Percentiles rank a stretch among this genome's conserved stretches.
These are phyloP conservation scores for Muraenolepis orangiensis DNA, from an alignment of 2,797 vertebrate genomes.

Conservation along the genomic window DNA sequence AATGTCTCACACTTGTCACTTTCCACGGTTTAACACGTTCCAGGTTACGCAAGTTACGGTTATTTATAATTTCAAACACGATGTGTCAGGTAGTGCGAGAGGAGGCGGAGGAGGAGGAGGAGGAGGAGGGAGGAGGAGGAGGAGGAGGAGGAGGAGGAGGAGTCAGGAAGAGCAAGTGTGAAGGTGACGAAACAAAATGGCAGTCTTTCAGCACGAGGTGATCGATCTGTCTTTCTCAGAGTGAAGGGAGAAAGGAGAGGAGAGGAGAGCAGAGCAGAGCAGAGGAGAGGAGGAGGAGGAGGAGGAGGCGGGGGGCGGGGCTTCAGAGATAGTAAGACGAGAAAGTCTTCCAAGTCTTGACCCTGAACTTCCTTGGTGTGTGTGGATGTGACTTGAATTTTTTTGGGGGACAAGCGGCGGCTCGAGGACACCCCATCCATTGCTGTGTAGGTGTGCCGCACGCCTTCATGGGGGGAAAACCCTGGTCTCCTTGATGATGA, in stretches of 20 bases:
- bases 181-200: slow-evolving; percentile 37
- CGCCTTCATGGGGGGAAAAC: too few species aligned
- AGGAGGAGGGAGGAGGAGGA: neutral
- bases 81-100: too few species aligned
- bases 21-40: neutral
- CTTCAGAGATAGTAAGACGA: slow-evolving; percentile 34
- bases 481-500: too few species aligned
- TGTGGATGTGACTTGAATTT: slow-evolving; percentile 45
- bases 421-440: too few species aligned
- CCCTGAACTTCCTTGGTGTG: slow-evolving; percentile 62
- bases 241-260: neutral
- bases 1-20: neutral
- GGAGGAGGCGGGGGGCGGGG: too few species aligned
- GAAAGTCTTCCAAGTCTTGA: slow-evolving; percentile 53
- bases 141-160: neutral
- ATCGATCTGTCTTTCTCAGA: slow-evolving; percentile 29
- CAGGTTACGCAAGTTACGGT: neutral
- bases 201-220: slow-evolving; percentile 36
- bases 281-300: too few species aligned
- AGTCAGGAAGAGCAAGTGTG: neutral
- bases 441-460: too few species aligned
- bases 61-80: neutral
- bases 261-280: too few species aligned
- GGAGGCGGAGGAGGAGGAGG: neutral
- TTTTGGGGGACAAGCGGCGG: slow-evolving; percentile 29